Percentiles rank a stretch among this genome's conserved stretches.
Evolutionary conservation across 2,888 invertebrate genomes (phyloP).

Genomic region (Allygus modestus): DNA sequence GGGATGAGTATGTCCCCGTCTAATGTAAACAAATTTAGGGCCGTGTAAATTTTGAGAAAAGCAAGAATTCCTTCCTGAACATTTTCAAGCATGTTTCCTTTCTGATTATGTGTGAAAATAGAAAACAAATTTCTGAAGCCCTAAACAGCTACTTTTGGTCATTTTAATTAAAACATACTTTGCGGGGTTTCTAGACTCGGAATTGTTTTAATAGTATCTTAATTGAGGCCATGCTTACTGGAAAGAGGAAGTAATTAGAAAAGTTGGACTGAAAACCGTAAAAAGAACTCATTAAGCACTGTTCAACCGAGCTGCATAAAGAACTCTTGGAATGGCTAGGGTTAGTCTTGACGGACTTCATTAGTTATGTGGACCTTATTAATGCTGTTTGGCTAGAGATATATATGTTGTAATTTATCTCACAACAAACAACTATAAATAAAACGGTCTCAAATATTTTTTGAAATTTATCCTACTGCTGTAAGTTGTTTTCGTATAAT

Average conservation of each 20-base stretch:
- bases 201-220: conserved; percentile 45
- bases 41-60: too few species aligned
- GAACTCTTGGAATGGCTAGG: conserved; percentile 26
- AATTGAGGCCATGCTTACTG: conserved; percentile 23
- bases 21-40: too few species aligned
- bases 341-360: conserved; percentile 30
- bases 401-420: too few species aligned
- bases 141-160: not conserved
- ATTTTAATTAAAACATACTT: conserved; percentile 32
- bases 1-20: too few species aligned
- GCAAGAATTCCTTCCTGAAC: too few species aligned
- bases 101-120: too few species aligned
- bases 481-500: too few species aligned
- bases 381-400: not conserved
- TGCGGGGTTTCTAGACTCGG: not conserved
- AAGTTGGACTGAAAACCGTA: conserved; percentile 57
- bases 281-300: conserved; percentile 57
- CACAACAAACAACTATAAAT: too few species aligned
- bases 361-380: conserved; percentile 19
- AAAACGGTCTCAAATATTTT: too few species aligned
- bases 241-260: conserved; percentile 53
- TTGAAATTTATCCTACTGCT: too few species aligned
- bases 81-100: too few species aligned
- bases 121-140: too few species aligned
- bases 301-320: conserved; percentile 36